Conservation (phyloP, 1,140 invertebrate genomes). For the Drosophila mayri region DNA sequence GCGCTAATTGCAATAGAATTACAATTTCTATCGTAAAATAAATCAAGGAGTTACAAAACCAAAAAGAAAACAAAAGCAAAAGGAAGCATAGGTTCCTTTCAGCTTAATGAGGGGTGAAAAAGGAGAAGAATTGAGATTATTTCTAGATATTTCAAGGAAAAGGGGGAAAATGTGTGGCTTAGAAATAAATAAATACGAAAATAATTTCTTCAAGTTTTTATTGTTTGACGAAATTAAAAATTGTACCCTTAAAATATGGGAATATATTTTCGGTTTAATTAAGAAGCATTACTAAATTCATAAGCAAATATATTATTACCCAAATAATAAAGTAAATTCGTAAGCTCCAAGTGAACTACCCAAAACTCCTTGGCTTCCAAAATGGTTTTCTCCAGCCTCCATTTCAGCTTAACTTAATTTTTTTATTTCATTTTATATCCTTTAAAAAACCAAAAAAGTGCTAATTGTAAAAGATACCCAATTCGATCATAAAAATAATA, state of each 20-base stretch:
- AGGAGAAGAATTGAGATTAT: not conserved
- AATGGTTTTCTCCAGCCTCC: not conserved
- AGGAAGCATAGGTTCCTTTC: not conserved
- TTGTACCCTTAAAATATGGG: no score
- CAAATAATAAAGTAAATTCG: no score
- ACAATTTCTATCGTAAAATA: conserved; percentile 76
- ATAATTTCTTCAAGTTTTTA: no score
- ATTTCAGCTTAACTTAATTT: not conserved
- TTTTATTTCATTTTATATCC: no score
- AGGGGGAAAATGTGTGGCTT: not conserved
- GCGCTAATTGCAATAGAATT: conserved; percentile 80
- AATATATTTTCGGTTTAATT: no score
- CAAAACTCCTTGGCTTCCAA: no score
- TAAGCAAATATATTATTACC: no score
- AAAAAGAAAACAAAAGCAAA: not conserved
- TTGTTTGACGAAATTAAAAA: no score
- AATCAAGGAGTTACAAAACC: conserved; percentile 5
- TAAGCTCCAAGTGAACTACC: no score
- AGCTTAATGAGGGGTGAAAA: not conserved
- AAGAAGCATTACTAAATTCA: no score
- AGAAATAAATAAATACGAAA: no score
- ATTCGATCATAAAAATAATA: conserved; percentile 62
- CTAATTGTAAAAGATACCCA: conserved; percentile 61
- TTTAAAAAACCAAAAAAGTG: conserved; percentile 44
- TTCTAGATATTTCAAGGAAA: not conserved